These are phyloP conservation scores for Channa maculata DNA, from an alignment of 2,113 vertebrate genomes.

Conservation along the genomic window DNA sequence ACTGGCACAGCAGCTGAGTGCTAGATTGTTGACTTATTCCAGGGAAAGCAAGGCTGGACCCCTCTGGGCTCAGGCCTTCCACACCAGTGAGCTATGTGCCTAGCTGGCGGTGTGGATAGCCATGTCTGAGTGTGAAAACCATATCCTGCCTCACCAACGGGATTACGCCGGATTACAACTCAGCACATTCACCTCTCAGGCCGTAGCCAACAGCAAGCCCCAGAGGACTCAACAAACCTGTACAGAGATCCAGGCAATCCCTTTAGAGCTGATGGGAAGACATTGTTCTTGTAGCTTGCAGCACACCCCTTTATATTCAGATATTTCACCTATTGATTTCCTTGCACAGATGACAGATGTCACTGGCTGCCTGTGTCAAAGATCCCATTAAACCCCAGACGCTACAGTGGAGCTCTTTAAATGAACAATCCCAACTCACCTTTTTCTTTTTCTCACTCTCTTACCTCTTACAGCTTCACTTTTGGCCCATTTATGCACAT, in stretches of 20 bases:
- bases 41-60: constrained; percentile 32
- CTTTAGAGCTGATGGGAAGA: constrained; percentile 30
- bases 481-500: constrained; percentile 39
- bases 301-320: constrained; percentile 60
- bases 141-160: constrained; percentile 75
- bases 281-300: constrained; percentile 43
- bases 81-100: constrained; percentile 52
- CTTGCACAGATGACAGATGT: constrained; percentile 70
- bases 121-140: constrained; percentile 75
- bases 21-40: constrained; percentile 33
- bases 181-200: constrained; percentile 80
- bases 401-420: constrained; percentile 57
- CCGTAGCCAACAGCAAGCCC: constrained; percentile 63
- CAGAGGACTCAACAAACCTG: constrained; percentile 50
- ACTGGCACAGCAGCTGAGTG: constrained; percentile 34
- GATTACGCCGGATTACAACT: constrained; percentile 86
- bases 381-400: constrained; percentile 73
- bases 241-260: constrained; percentile 34
- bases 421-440: constrained; percentile 46
- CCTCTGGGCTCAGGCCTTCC: constrained; percentile 56
- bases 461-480: constrained; percentile 18
- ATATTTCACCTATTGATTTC: constrained; percentile 75
- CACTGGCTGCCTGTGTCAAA: constrained; percentile 57
- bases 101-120: constrained; percentile 57
- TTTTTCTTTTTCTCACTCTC: constrained; percentile 2